A percentile compares a stretch with the other conserved stretches of the same genome.
These are phyloP conservation scores for Pristiophorus japonicus DNA, from an alignment of 2,113 vertebrate species.

Conservation along the genomic window DNA sequence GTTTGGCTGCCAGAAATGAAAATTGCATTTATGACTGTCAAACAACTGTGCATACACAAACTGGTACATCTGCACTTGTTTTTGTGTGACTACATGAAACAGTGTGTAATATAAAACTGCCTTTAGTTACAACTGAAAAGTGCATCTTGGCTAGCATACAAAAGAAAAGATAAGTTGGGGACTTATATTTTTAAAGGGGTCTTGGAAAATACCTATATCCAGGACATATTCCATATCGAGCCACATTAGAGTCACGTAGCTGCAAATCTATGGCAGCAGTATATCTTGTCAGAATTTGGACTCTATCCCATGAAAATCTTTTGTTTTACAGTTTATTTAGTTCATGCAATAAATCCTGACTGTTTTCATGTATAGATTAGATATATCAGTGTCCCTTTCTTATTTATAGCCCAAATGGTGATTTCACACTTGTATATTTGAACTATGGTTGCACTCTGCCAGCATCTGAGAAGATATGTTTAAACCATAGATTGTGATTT, in stretches of 20 bases:
- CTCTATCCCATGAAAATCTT: not conserved
- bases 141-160: not conserved
- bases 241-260: not conserved
- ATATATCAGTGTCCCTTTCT: not conserved
- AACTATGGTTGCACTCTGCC: slow-evolving; percentile 21
- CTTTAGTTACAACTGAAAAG: not conserved
- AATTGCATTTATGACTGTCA: not conserved
- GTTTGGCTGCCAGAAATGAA: not conserved
- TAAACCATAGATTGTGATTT: slow-evolving; percentile 9
- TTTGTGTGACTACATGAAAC: not conserved
- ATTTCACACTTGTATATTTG: slow-evolving; percentile 21
- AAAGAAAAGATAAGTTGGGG: not conserved
- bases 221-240: not conserved
- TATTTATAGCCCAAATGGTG: slow-evolving; percentile 14
- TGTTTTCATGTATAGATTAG: not conserved
- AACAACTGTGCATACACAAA: not conserved
- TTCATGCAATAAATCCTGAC: not conserved
- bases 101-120: not conserved
- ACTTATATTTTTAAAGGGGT: not conserved
- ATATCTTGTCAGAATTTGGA: not conserved
- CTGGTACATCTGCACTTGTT: not conserved
- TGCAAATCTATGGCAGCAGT: not conserved
- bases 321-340: not conserved
- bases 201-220: not conserved
- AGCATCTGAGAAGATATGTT: not conserved